Evolutionary conservation across 2,888 invertebrate species (phyloP), one percentile per base, ranked within the genome.

Genomic region (Chrysomela aeneicollis): DNA sequence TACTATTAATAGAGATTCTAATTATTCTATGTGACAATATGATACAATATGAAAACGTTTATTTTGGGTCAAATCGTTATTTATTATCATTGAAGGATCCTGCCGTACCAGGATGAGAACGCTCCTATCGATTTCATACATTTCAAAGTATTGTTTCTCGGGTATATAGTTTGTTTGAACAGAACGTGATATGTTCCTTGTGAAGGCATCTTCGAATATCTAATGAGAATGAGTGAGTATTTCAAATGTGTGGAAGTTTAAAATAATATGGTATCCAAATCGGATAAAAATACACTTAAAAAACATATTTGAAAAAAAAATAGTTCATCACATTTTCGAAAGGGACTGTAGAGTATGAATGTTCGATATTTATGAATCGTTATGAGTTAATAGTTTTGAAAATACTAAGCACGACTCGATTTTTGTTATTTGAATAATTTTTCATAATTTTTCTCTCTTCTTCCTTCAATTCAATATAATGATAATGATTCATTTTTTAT

Each of bases 21-120:
- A 9, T 3, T n/a, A 10, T 42, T 42, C 42, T 4, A 17, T 9
- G 37, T 17, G 32, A n/a, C 17, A 35, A 19, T 22, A 52, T n/a
- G 26, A 52, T 15, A 52, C 3, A 19, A 19, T 21, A 54, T 54
- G 19, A 19, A 19, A n/a, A 4, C 8, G 19, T 54, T 54, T 54
- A 30, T 35, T 54, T 54, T 26, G 26, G 35, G 32, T 21, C 42
- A 15, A 55, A 42, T 26, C 22, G 1, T 30, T 21, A 32, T 42
- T 19, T n/a, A 59, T 50, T 60, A 51, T 61, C 54, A 55, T 26
- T 18, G 47, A 49, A 26, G 47, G 26, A 15, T 21, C 10, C 47
- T 47, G 17, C 57, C 68, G 72, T 72, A 63, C 72, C 71, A 72
- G 71, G 70, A 63, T 63, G 63, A 70, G 67, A 67, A 64, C 63